phyloP scores from a whole-genome alignment of 2,113 vertebrate genomes.

The Perccottus glenii region DNA sequence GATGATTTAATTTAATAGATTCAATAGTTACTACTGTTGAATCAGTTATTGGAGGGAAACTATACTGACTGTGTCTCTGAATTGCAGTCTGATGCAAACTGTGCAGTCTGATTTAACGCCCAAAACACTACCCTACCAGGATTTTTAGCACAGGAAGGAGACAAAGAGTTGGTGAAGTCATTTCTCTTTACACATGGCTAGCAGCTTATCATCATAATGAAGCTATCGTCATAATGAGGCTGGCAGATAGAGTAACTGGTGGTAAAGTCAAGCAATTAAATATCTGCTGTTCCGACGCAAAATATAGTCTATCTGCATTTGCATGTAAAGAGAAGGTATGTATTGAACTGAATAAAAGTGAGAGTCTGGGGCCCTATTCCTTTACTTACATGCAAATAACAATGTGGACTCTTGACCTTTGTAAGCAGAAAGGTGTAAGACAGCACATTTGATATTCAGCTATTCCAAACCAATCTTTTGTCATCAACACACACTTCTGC shows the following conservation, averaged over 20 bases:
- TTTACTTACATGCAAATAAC: constrained; percentile 53
- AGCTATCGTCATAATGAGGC: constrained; percentile 50
- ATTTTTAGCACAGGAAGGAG: constrained; percentile 43
- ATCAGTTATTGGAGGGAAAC: too few species aligned
- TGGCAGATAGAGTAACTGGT: constrained; percentile 61
- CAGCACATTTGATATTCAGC: constrained; percentile 18
- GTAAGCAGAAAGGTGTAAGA: constrained; percentile 39
- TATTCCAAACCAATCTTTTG: constrained; percentile 13
- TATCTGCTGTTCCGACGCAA: constrained; percentile 37
- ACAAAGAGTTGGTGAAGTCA: constrained; percentile 27
- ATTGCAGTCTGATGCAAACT: too few species aligned
- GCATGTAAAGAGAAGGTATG: constrained; percentile 7
- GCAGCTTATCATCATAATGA: constrained; percentile 50
- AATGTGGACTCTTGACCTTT: constrained; percentile 67
- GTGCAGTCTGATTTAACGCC: constrained; percentile 1
- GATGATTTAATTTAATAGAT: too few species aligned
- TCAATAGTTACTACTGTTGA: too few species aligned
- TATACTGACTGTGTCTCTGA: too few species aligned
- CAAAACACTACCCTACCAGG: constrained; percentile 6
- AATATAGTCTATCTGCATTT: not conserved
- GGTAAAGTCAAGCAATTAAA: constrained; percentile 70
- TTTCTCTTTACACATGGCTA: constrained; percentile 40
- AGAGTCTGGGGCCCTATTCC: constrained; percentile 21
- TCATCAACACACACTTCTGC: constrained; percentile 24
- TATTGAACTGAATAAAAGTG: not conserved